Evolutionary conservation across 2,113 vertebrate species (phyloP).

Genomic region (Mus musculus): GRCm39 chr5:122154501-122155000

Average conservation of each 20-base stretch:
- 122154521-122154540: fast-evolving
- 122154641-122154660: neutral
- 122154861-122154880: constrained; percentile 78
- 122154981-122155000: constrained; percentile 72
- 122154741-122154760: neutral
- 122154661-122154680: neutral
- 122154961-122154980: constrained; percentile 84
- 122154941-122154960: constrained; percentile 74
- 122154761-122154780: neutral
- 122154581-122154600: neutral
- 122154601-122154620: neutral
- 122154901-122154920: constrained; percentile 78
- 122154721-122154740: no score
- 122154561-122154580: neutral
- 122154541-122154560: neutral
- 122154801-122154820: neutral
- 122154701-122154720: neutral
- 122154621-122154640: neutral
- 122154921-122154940: constrained; percentile 79
- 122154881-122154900: constrained; percentile 71
- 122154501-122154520: neutral
- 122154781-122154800: neutral
- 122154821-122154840: neutral
- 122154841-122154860: constrained; percentile 29
- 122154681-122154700: constrained; percentile 6